These are phyloP conservation scores for Chironomus striatipennis DNA, from an alignment of 1,140 invertebrate species.

Conservation along the genomic window DNA sequence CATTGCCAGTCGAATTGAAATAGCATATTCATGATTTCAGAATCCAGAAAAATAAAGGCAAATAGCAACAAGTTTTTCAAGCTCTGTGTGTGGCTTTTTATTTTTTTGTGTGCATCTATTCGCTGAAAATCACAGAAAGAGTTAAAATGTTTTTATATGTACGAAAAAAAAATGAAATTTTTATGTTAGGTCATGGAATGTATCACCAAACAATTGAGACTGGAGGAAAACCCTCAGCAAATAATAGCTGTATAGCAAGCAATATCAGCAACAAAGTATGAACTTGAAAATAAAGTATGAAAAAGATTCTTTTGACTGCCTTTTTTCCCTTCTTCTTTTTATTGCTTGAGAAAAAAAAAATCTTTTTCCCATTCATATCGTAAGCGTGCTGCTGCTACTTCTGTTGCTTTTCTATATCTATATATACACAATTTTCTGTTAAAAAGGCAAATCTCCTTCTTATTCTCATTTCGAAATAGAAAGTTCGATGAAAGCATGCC, in stretches of 20 bases:
- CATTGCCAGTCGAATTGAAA: background rate
- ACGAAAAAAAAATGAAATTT: too few species aligned
- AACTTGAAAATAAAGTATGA: too few species aligned
- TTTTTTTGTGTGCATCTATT: background rate
- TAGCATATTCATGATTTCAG: background rate
- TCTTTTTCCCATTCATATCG: background rate
- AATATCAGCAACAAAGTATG: too few species aligned
- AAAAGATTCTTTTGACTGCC: too few species aligned
- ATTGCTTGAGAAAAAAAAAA: background rate
- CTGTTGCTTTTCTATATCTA: too few species aligned
- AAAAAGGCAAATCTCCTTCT: too few species aligned
- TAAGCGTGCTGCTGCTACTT: too few species aligned
- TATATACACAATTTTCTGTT: too few species aligned
- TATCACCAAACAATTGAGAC: background rate
- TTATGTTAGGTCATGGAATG: background rate
- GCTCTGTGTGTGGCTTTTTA: background rate
- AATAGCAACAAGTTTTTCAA: background rate
- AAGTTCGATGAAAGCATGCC: background rate
- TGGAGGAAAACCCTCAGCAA: too few species aligned
- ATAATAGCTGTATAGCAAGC: too few species aligned
- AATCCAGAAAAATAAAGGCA: background rate
- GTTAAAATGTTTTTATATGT: too few species aligned
- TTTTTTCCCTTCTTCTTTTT: too few species aligned
- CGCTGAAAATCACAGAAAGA: background rate
- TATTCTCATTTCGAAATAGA: background rate